Base-by-base conservation (phyloP, 2,888 invertebrate species). In the Megastigmus dorsalis region DNA sequence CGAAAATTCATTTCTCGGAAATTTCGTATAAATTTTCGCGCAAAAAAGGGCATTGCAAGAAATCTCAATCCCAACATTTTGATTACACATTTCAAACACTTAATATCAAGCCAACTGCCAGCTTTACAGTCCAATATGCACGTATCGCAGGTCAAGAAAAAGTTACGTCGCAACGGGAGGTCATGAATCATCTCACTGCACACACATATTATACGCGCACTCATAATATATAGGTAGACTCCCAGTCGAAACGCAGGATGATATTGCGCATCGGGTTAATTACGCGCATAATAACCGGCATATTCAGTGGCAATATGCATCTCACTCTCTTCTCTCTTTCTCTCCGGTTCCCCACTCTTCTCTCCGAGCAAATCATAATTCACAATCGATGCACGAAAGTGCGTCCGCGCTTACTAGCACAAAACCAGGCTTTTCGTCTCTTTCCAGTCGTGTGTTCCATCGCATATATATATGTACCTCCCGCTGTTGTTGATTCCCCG, bases 251-350 rank as follows among this genome's bases (percentile, higher is more conserved):
- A 18, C 52, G 18, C 43, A n/a, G 33, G 18, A 26, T 30, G 36
- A 65, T 69, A 65, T 41, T 30, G 69, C 33, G 20, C 63, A 30
- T 52, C 52, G 48, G 52, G 54, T 72, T 75, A 72, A 75, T 75
- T 71, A 72, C 67, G 38, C 68, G 67, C 45, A 63, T 63, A 72
- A 75, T 71, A 55, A 33, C 54, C 41, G 33, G 41, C 26, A 30
- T 48, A 65, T 45, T 55, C 43, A n/a, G 13, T 26, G 10, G 33
- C 23, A 13, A 28, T 41, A 33, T 41, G 28, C 62, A 13, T 26
- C 45, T 36, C n/a, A 10, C 23, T 36, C 36, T 2, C 20, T n/a
- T 9, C 55, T 43, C 60, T 38, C 15, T 48, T 26, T 2, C 30
- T 43, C 62, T 30, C 26, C 10, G n/a, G n/a, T n/a, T n/a, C 23